A percentile compares a stretch with the other conserved stretches of the same genome.
Conservation (phyloP, 1,140 invertebrate species). For the Lethrus apterus region DNA sequence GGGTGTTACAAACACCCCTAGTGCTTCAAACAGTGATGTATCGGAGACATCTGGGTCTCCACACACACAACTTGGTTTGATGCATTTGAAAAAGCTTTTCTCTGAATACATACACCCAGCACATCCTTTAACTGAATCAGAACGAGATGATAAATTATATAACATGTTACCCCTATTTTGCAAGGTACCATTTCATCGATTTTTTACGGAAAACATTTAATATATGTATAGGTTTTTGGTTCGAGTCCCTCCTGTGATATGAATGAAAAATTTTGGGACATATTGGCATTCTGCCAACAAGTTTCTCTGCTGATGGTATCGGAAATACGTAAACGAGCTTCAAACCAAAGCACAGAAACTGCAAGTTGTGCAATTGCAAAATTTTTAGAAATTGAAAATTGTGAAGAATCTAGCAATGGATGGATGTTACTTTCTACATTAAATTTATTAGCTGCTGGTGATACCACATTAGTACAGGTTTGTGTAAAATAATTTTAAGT, state of each 20-base stretch:
- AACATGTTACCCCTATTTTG: slow-evolving; percentile 97
- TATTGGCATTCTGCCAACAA: slow-evolving; percentile 86
- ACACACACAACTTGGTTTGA: slow-evolving; percentile 81
- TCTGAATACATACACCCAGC: slow-evolving; percentile 85
- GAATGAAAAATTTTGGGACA: slow-evolving; percentile 93
- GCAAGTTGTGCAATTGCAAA: slow-evolving; percentile 94
- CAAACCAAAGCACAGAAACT: slow-evolving; percentile 91
- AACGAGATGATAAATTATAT: slow-evolving; percentile 91
- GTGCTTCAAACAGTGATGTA: slow-evolving; percentile 45
- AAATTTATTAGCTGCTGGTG: slow-evolving; percentile 82
- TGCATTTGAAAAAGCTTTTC: slow-evolving; percentile 94
- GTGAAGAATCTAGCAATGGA: slow-evolving; percentile 88
- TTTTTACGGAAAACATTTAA: not conserved
- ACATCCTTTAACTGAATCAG: slow-evolving; percentile 68
- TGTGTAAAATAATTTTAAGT: not conserved
- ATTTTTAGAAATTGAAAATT: slow-evolving; percentile 89
- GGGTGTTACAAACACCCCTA: slow-evolving; percentile 43
- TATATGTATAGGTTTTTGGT: slow-evolving; percentile 71
- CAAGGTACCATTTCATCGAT: slow-evolving; percentile 60
- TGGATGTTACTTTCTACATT: slow-evolving; percentile 92
- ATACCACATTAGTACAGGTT: slow-evolving; percentile 64
- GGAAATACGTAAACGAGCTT: slow-evolving; percentile 86
- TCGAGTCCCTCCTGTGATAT: slow-evolving; percentile 83
- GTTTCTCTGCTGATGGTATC: slow-evolving; percentile 92
- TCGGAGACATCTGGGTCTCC: slow-evolving; percentile 54